Percentiles rank a stretch among this genome's conserved stretches.
phyloP scores from a whole-genome alignment of 2,888 invertebrate genomes.

The Sialis lutaria region DNA sequence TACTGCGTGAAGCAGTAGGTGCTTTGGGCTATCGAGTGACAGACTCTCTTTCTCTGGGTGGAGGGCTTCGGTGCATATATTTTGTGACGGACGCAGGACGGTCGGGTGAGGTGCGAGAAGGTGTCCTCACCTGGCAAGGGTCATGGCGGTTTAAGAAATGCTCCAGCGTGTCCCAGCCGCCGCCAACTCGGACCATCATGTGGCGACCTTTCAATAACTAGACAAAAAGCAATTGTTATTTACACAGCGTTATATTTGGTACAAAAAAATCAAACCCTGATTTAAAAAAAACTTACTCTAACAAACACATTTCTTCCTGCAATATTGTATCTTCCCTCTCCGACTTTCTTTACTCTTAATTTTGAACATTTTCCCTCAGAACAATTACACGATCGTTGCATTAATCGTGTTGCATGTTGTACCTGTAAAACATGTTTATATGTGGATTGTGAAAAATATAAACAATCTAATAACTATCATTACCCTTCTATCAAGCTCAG shows the following conservation, averaged over 20 bases:
- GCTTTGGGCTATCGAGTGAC: constrained; percentile 19
- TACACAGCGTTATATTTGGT: not conserved
- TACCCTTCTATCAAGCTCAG: constrained; percentile 48
- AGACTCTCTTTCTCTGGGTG: constrained; percentile 41
- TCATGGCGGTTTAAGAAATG: constrained; percentile 80
- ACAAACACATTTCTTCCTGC: constrained; percentile 77
- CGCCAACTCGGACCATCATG: constrained; percentile 91
- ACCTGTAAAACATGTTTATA: constrained; percentile 26
- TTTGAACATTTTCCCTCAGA: constrained; percentile 51
- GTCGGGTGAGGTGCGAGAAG: constrained; percentile 15
- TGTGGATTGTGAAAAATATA: not conserved
- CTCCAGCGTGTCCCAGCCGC: constrained; percentile 87
- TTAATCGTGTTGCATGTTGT: constrained; percentile 48
- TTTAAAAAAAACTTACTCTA: constrained; percentile 38
- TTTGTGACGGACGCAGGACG: constrained; percentile 20
- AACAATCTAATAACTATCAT: constrained; percentile 5
- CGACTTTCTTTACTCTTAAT: constrained; percentile 60
- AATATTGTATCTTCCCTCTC: constrained; percentile 75
- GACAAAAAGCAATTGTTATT: constrained; percentile 15
- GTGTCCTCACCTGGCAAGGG: constrained; percentile 55
- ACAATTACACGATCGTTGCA: constrained; percentile 60
- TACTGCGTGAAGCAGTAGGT: not conserved
- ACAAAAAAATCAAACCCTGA: constrained; percentile 3
- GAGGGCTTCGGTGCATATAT: constrained; percentile 47
- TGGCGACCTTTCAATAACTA: constrained; percentile 80